Conservation (phyloP, 2,888 invertebrate genomes). For the Scaeva pyrastri region DNA sequence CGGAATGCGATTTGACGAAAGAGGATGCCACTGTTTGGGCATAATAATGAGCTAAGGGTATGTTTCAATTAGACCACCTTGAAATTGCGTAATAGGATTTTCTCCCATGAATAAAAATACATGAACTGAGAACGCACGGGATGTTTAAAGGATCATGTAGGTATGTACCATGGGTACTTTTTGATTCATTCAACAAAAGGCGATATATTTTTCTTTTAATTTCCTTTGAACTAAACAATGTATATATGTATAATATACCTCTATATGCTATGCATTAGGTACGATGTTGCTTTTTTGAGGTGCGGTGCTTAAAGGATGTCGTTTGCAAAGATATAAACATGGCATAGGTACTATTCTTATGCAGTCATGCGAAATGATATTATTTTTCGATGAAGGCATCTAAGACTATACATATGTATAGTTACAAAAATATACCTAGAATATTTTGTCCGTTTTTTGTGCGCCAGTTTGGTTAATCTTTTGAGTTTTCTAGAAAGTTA, state of each 20-base stretch:
- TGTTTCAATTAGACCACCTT: conserved; percentile 71
- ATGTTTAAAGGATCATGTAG: conserved; percentile 70
- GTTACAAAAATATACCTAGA: neutral
- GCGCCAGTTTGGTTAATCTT: conserved; percentile 42
- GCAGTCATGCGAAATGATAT: conserved; percentile 54
- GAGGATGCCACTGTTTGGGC: conserved; percentile 65
- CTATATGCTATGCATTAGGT: neutral
- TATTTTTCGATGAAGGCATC: conserved; percentile 21
- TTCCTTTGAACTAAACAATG: too few species aligned
- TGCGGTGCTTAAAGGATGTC: conserved; percentile 52
- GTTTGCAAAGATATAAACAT: conserved; percentile 44
- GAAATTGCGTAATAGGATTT: conserved; percentile 72
- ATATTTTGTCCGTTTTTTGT: conserved; percentile 56
- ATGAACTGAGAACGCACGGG: conserved; percentile 50
- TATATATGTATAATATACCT: neutral
- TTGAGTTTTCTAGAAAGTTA: conserved; percentile 48
- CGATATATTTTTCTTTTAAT: conserved; percentile 11
- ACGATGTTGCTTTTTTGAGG: neutral
- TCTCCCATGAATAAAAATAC: conserved; percentile 53
- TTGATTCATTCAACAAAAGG: conserved; percentile 61
- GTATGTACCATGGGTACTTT: too few species aligned
- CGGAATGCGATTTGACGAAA: conserved; percentile 48
- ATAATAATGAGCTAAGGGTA: conserved; percentile 41
- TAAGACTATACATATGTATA: neutral
- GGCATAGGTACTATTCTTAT: conserved; percentile 6